Conservation (phyloP, 2,797 vertebrate genomes). For the Sarcophilus harrisii region DNA sequence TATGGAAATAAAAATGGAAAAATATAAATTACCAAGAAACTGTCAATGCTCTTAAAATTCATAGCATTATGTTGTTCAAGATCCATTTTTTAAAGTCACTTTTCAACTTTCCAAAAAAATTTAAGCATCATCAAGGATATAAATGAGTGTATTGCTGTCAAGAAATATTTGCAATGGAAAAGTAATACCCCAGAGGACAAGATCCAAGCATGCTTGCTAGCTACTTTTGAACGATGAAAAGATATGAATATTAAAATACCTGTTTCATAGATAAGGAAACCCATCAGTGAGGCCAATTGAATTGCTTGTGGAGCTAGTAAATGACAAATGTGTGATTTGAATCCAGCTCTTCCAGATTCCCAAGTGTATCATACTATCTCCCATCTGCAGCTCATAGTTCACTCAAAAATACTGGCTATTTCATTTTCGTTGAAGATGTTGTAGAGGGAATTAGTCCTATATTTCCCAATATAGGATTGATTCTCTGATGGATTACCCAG, state of each 20-base stretch:
- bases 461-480: neutral
- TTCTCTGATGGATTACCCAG: neutral
- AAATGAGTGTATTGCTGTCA: neutral
- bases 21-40: neutral
- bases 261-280: neutral
- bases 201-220: neutral
- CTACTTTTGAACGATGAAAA: neutral
- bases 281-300: neutral
- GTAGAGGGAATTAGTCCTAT: neutral
- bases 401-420: neutral
- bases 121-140: neutral
- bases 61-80: neutral
- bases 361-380: neutral
- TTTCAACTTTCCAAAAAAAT: neutral
- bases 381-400: neutral
- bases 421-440: neutral
- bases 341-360: neutral
- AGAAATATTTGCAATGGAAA: neutral
- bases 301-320: neutral
- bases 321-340: neutral
- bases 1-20: neutral
- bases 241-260: neutral
- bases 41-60: neutral
- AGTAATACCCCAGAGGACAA: neutral
- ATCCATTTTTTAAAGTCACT: neutral